These are phyloP conservation scores for Girardia tigrina DNA, from an alignment of 2,888 invertebrate genomes.

Conservation along the genomic window DNA sequence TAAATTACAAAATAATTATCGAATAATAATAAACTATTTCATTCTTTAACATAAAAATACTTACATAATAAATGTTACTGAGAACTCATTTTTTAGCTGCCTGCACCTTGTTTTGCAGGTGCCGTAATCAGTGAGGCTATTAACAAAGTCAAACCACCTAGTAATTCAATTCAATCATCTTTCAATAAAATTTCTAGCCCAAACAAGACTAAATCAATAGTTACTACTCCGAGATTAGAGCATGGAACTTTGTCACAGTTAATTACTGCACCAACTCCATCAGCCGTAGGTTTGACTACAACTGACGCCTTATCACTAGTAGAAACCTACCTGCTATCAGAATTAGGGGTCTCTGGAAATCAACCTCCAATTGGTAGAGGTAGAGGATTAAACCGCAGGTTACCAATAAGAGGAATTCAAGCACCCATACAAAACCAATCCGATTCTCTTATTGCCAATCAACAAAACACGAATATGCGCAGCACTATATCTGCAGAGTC, in stretches of 20 bases:
- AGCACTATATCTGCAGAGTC: background rate
- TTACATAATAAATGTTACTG: no score
- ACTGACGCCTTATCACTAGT: background rate
- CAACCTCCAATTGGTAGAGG: background rate
- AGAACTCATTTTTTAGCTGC: background rate
- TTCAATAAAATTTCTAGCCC: slow-evolving; percentile 3
- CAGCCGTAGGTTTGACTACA: background rate
- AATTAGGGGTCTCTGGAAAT: background rate
- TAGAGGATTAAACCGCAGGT: background rate
- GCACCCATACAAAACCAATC: background rate
- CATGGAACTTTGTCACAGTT: background rate
- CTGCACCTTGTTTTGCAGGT: background rate
- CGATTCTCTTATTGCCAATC: background rate
- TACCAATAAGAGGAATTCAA: background rate
- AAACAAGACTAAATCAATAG: background rate
- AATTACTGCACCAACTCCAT: background rate
- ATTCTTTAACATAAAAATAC: no score
- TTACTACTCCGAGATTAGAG: background rate
- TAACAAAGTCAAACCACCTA: background rate
- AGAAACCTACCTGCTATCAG: background rate
- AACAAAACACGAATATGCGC: background rate
- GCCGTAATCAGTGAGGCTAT: background rate
- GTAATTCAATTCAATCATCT: background rate
- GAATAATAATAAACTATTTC: no score
- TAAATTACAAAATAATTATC: no score